phyloP scores from a whole-genome alignment of 2,797 vertebrate species.

The Pogonophryne albipinna region DNA sequence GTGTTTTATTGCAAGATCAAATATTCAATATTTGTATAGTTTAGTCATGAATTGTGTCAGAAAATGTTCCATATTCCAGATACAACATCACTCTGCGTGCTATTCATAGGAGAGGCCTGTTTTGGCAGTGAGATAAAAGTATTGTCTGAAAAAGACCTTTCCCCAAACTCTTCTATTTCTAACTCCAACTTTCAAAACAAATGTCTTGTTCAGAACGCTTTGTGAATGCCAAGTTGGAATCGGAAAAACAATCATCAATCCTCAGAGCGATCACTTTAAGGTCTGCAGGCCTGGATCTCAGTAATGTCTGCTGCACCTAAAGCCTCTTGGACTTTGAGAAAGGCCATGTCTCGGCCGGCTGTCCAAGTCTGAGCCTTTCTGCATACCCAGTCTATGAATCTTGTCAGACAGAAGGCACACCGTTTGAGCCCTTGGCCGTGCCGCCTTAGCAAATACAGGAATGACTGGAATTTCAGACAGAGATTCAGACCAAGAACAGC shows the following conservation, averaged over 20 bases:
- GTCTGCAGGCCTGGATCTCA: conserved; percentile 24
- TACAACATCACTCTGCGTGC: conserved; percentile 23
- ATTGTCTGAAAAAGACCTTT: conserved; percentile 2
- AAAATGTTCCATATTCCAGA: conserved; percentile 41
- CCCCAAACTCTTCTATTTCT: conserved; percentile 16
- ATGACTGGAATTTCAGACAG: conserved; percentile 69
- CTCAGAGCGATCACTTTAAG: conserved; percentile 10
- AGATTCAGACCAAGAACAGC: conserved; percentile 66
- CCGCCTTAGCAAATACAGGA: conserved; percentile 62
- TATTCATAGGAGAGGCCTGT: conserved; percentile 27
- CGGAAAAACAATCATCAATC: conserved; percentile 20
- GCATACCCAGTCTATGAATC: conserved; percentile 46
- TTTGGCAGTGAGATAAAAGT: conserved; percentile 45
- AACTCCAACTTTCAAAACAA: conserved; percentile 31
- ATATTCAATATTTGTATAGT: conserved; percentile 43
- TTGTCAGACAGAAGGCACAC: conserved; percentile 51
- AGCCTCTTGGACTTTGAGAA: conserved; percentile 45
- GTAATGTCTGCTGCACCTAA: conserved; percentile 37
- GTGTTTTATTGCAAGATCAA: conserved; percentile 28
- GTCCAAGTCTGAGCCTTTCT: conserved; percentile 34
- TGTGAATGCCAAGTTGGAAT: conserved; percentile 33
- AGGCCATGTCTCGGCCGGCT: conserved; percentile 30
- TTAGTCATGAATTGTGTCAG: conserved; percentile 37
- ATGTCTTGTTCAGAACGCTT: conserved; percentile 10
- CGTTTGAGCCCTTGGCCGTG: conserved; percentile 24